Evolutionary conservation across 2,888 invertebrate genomes (phyloP).

Genomic region (Rhamnusium bicolor): DNA sequence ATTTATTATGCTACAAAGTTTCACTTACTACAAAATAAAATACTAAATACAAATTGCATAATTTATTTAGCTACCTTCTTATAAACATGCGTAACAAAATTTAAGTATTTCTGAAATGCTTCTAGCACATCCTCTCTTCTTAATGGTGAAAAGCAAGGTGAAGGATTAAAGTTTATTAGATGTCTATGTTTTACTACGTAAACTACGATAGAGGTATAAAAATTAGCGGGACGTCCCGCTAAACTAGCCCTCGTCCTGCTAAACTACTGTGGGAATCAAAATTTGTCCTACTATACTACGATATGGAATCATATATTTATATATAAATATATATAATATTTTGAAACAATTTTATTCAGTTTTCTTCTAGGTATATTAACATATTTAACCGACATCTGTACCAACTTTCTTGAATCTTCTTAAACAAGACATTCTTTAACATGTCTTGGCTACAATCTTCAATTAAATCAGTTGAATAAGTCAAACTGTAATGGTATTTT

Average conservation of each 20-base stretch:
- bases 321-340: too few relatives aligned
- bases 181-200: constrained; percentile 5
- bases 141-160: constrained; percentile 12
- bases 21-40: too few relatives aligned
- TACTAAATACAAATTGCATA: too few relatives aligned
- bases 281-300: constrained; percentile 7
- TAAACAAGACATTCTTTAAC: too few relatives aligned
- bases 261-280: too few relatives aligned
- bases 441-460: neutral
- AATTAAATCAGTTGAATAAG: constrained; percentile 1
- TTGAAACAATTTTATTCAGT: too few relatives aligned
- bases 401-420: too few relatives aligned
- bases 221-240: too few relatives aligned
- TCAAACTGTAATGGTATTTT: constrained; percentile 12
- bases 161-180: constrained; percentile 2
- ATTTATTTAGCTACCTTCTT: neutral
- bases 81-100: neutral
- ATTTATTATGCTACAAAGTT: too few relatives aligned
- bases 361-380: constrained; percentile 4
- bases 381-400: constrained; percentile 5
- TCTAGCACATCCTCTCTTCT: constrained; percentile 7
- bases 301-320: too few relatives aligned
- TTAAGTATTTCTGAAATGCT: constrained; percentile 7
- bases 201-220: too few relatives aligned
- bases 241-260: too few relatives aligned